Base-by-base conservation (phyloP, 2,888 invertebrate species). In the Tenthredo distinguenda region DNA sequence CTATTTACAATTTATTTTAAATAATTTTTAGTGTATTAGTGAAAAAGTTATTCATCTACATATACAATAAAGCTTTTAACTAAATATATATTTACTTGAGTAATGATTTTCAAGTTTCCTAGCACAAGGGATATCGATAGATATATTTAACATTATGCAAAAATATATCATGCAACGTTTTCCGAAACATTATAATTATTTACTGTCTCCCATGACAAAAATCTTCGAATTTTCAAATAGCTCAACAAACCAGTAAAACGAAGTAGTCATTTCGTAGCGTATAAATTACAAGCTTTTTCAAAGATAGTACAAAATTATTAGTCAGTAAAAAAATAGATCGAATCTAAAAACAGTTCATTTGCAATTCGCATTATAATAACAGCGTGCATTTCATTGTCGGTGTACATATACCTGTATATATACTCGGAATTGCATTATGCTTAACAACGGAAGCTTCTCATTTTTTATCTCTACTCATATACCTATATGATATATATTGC, bases 401-500 rank as follows among this genome's bases (percentile, higher is more conserved):
- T 26, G 26, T 10, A 26, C 21, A 26, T 62, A 62, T 50, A 50
- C 50, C 50, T 50, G 18, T 18, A 71, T 71, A 34, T 68, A 68
- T 34, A 26, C 34, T 74, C 74, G 15, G 43, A 74, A 74, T 40
- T 43, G 43, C 43, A 26, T 74, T 43, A n/a, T 43, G 12, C 40
- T 15, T n/a, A 43, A 40, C 10, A 74, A 43, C 74, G 26, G 18
- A 47, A 43, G 31, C 26, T 47, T 74, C 43, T 43, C 26, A n/a
- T 18, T 47, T 47, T 15, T 47, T 47, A 62, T 50, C 62, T 9
- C 21, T 81, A 50, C 40, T 21, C 31, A 26, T 62, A 58, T 62
- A 9, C 18, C 21, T n/a, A 34, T 55, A 55, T 58, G 31, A 55
- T 7, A 86, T 84, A 26, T 90, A 91, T 90, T 91, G 91, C 90